Conservation (phyloP, 53 echinoderm and acorn worm species). For the Glandiceps talaboti region DNA sequence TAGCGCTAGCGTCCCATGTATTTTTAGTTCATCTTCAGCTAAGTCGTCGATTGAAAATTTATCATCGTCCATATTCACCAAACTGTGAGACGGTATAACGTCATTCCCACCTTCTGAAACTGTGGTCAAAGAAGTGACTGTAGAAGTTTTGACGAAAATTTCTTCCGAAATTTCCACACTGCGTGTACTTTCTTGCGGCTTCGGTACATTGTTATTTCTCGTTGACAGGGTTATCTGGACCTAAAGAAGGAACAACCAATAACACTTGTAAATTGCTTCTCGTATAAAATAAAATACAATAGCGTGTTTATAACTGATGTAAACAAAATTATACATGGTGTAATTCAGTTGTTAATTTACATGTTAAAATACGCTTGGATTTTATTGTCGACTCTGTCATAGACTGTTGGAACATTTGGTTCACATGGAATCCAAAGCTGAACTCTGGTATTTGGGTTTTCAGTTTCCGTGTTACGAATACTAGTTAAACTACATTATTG, state of each 20-base stretch:
- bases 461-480: too few relatives aligned
- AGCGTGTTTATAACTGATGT: too few relatives aligned
- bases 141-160: conserved; percentile 15
- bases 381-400: too few relatives aligned
- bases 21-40: conserved; percentile 40
- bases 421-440: too few relatives aligned
- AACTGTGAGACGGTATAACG: conserved; percentile 50
- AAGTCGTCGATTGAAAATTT: conserved; percentile 45
- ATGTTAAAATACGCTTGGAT: too few relatives aligned
- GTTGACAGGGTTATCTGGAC: conserved; percentile 44
- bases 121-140: conserved; percentile 31
- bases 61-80: conserved; percentile 36
- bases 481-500: too few relatives aligned
- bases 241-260: conserved; percentile 31
- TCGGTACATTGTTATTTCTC: conserved; percentile 73
- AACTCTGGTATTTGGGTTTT: too few relatives aligned
- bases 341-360: too few relatives aligned
- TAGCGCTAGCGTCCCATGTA: conserved; percentile 34
- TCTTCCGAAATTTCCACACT: conserved; percentile 58
- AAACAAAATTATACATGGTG: too few relatives aligned
- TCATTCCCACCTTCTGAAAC: conserved; percentile 48
- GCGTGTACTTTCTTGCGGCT: conserved; percentile 33
- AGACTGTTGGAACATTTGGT: too few relatives aligned
- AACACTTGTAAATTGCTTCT: too few relatives aligned
- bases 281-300: too few relatives aligned